phyloP scores from a whole-genome alignment of 1,140 invertebrate genomes.

The Aphelinus atriplicis region DNA sequence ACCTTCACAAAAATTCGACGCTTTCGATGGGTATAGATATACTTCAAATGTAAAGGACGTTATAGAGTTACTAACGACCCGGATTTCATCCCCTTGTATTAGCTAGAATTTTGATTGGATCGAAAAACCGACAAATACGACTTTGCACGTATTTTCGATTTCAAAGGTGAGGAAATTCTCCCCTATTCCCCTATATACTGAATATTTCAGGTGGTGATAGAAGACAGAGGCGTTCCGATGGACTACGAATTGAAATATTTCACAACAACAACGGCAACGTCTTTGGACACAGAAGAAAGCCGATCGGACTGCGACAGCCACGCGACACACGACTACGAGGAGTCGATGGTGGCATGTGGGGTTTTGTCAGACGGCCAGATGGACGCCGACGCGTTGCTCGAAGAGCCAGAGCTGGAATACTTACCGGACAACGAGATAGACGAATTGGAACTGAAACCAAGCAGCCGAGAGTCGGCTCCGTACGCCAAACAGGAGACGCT shows the following conservation, averaged over 20 bases:
- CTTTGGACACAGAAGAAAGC: constrained; percentile 55
- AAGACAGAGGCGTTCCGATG: constrained; percentile 31
- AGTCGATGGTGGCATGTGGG: constrained; percentile 26
- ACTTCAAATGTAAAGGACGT: no score
- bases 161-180: no score
- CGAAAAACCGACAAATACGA: no score
- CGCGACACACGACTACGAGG: constrained; percentile 54
- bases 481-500: constrained; percentile 27
- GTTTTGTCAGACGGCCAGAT: constrained; percentile 46
- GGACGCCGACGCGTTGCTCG: constrained; percentile 54
- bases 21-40: no score
- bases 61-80: no score
- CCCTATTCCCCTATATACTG: no score
- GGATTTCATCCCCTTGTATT: no score
- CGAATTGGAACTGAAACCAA: neutral
- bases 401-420: constrained; percentile 61
- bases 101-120: no score
- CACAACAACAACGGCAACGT: constrained; percentile 46
- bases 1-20: no score
- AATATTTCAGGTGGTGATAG: constrained; percentile 45
- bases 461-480: neutral
- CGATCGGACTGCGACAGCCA: constrained; percentile 56
- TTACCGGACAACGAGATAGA: constrained; percentile 47
- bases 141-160: no score
- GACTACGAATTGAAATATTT: constrained; percentile 62